A percentile compares a stretch with the other conserved stretches of the same genome.
These are phyloP conservation scores for Metellina segmentata DNA, from an alignment of 2,888 invertebrate species.

Conservation along the genomic window DNA sequence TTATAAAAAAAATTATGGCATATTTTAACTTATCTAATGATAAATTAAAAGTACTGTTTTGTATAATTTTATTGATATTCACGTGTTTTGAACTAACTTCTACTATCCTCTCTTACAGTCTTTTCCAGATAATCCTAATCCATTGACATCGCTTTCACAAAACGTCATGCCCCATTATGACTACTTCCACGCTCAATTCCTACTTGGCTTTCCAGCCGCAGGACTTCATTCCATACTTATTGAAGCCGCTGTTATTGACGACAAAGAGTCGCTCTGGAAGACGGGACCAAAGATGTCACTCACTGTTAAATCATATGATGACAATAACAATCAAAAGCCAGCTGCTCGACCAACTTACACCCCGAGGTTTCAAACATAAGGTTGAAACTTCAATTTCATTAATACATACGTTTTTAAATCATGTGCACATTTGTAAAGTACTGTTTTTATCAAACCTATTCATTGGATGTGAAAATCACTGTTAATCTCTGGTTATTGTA, in stretches of 20 bases:
- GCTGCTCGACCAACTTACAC: constrained; percentile 38
- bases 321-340: constrained; percentile 61
- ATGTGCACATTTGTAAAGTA: not conserved
- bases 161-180: constrained; percentile 94
- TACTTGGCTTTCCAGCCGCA: constrained; percentile 86
- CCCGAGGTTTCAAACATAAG: constrained; percentile 55
- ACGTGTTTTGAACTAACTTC: not conserved
- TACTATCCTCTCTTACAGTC: constrained; percentile 43
- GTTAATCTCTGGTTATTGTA: too few relatives aligned
- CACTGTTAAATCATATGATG: constrained; percentile 74
- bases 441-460: not conserved
- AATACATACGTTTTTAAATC: not conserved
- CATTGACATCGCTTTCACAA: constrained; percentile 85
- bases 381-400: not conserved
- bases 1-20: too few relatives aligned
- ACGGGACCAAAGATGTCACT: constrained; percentile 86
- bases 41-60: too few relatives aligned
- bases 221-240: constrained; percentile 87
- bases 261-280: constrained; percentile 91
- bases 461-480: too few relatives aligned
- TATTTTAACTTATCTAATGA: too few relatives aligned
- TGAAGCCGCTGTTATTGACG: constrained; percentile 86
- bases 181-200: constrained; percentile 95
- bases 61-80: too few relatives aligned
- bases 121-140: constrained; percentile 73